Conservation (phyloP, 2,797 vertebrate species). For the Myotis findleyi region DNA sequence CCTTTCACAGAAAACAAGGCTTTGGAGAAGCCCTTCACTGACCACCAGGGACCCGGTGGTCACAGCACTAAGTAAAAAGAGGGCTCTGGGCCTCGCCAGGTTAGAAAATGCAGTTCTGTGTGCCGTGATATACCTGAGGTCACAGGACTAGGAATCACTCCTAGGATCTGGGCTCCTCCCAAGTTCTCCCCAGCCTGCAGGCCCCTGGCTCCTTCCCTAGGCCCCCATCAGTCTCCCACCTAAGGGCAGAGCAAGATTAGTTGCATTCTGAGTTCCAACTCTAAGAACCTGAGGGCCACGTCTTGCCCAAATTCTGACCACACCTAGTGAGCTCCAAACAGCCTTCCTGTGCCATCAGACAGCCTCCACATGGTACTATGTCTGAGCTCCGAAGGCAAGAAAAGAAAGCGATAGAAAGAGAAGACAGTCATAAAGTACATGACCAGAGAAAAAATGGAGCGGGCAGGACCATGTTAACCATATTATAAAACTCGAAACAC, state of each 20-base stretch:
- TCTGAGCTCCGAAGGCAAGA: background rate
- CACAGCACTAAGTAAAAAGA: background rate
- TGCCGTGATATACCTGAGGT: background rate
- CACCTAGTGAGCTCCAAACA: background rate
- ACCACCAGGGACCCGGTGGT: background rate
- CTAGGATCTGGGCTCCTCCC: background rate
- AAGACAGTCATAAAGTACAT: rapidly evolving
- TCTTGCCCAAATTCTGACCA: background rate
- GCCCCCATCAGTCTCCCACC: rapidly evolving
- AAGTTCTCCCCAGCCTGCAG: background rate
- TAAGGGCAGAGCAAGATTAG: background rate
- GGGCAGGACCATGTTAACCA: background rate
- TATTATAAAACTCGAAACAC: background rate
- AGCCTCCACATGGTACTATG: background rate
- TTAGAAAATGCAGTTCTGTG: background rate
- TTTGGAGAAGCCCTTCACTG: background rate
- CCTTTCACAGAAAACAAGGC: background rate
- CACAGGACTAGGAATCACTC: background rate
- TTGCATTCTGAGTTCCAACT: background rate
- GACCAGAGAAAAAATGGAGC: background rate
- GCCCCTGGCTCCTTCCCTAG: background rate
- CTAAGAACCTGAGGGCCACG: background rate
- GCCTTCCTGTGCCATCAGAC: background rate
- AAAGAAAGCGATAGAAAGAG: background rate
- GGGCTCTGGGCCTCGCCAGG: background rate